A percentile compares a stretch with the other conserved stretches of the same genome.
phyloP scores from a whole-genome alignment of 2,113 vertebrate species.

The Tragelaphus scriptus region DNA sequence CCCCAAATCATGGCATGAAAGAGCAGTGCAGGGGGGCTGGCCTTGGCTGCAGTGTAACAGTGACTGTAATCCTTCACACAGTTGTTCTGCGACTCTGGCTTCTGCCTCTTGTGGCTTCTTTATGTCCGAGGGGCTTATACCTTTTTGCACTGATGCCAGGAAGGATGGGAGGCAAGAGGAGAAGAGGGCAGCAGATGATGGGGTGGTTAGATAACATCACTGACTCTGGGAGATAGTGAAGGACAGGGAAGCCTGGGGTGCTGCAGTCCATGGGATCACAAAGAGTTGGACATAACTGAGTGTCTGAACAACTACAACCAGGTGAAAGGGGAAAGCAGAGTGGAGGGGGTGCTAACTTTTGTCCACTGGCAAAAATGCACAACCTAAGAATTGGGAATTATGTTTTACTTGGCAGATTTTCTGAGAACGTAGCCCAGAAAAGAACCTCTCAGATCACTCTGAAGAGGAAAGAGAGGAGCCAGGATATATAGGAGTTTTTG shows the following conservation, averaged over 20 bases:
- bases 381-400: background rate
- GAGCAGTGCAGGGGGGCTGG: rapidly evolving
- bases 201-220: background rate
- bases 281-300: background rate
- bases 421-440: background rate
- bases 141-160: background rate
- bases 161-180: background rate
- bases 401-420: background rate
- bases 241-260: background rate
- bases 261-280: background rate
- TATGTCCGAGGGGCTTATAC: background rate
- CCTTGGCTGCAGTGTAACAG: background rate
- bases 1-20: background rate
- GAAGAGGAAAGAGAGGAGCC: background rate
- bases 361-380: background rate
- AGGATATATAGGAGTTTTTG: background rate
- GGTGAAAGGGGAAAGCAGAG: background rate
- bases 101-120: background rate
- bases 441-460: background rate
- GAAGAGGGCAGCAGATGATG: background rate
- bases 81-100: background rate
- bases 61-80: background rate
- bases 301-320: background rate
- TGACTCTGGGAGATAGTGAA: background rate
- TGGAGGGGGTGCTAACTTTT: background rate